These are phyloP conservation scores for Lichenostomus cassidix DNA, from an alignment of 2,113 vertebrate species.

Conservation along the genomic window DNA sequence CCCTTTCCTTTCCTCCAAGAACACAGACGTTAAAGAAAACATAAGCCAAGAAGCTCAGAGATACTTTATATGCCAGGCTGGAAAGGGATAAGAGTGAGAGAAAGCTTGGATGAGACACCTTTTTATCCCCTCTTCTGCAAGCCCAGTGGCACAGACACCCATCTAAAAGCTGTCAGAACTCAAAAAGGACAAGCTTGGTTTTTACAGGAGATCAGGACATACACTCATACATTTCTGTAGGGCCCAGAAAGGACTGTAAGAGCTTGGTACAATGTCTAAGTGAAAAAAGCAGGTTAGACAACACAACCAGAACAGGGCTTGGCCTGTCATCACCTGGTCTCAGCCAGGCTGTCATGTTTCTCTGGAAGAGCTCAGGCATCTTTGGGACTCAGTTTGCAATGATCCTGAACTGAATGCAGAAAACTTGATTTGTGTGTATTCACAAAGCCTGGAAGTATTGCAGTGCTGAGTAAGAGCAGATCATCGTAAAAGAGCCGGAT, in stretches of 20 bases:
- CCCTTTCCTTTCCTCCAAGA: not conserved
- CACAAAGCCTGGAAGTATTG: not conserved
- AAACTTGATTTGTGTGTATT: not conserved
- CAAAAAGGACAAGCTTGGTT: not conserved
- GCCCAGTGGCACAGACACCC: not conserved
- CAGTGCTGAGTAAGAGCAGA: not conserved
- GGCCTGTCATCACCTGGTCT: not conserved
- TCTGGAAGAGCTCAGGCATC: not conserved
- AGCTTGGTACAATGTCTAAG: not conserved
- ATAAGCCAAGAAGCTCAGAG: not conserved
- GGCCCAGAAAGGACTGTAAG: not conserved
- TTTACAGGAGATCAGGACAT: not conserved
- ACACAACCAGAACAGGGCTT: not conserved
- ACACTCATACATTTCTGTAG: not conserved
- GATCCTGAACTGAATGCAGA: not conserved
- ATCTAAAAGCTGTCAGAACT: not conserved
- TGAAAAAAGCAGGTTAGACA: not conserved
- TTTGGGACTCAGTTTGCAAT: not conserved
- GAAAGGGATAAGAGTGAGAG: not conserved
- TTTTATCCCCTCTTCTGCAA: not conserved
- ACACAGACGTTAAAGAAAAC: not conserved
- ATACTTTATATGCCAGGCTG: accelerated
- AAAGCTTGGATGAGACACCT: not conserved
- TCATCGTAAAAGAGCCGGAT: accelerated
- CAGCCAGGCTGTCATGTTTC: not conserved